Base-by-base conservation (phyloP, 2,113 vertebrate species). In the Protomyctophum bolini region DNA sequence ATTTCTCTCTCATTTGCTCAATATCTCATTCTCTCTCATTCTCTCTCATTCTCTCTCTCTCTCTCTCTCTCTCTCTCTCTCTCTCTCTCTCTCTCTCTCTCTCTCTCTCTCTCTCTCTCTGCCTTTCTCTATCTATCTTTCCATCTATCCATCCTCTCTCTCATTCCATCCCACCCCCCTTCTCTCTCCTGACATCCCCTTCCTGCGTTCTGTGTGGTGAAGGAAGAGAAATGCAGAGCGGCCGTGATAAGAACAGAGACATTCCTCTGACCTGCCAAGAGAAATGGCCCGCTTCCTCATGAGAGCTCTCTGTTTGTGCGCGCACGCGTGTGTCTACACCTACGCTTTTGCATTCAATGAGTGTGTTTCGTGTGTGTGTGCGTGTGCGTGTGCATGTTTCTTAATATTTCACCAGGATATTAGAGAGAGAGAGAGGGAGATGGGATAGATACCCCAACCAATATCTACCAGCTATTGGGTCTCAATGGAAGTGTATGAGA, bases 231-330 rank as follows among this genome's bases (percentile, higher is more conserved):
- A 29, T n/a, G 15, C 8, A 7, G 58, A 29, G 21, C 14, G 21
- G 9, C 10, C 12, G 65, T 2, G n/a, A 29, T 28, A 29, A 33
- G 33, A 50, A 54, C 49, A 71, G 68, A 72, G 74, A 61, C 79
- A 75, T 72, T 60, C 10, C 72, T 56, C 65, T 72, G 69, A 78
- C 54, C 73, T 75, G 86, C 82, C 80, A 88, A 88, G 64, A 86
- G 82, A 84, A 88, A 88, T 76, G 75, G 11, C 33, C 75, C 48
- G 72, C 58, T 85, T 87, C 83, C 81, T 83, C 60, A 21, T 15
- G 57, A 28, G 14, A 49, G 49, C 33, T 3, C 33, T 41, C 33
- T 41, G 33, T 41, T 3, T 41, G 33, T 41, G 33, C 10, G 69
- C 5, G 47, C 1, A 49, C 51, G 65, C 58, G 49, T 58, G 61